Percentiles rank a stretch among this genome's conserved stretches.
Conservation (phyloP, 2,797 vertebrate species). For the Mionectes olivaceus region DNA sequence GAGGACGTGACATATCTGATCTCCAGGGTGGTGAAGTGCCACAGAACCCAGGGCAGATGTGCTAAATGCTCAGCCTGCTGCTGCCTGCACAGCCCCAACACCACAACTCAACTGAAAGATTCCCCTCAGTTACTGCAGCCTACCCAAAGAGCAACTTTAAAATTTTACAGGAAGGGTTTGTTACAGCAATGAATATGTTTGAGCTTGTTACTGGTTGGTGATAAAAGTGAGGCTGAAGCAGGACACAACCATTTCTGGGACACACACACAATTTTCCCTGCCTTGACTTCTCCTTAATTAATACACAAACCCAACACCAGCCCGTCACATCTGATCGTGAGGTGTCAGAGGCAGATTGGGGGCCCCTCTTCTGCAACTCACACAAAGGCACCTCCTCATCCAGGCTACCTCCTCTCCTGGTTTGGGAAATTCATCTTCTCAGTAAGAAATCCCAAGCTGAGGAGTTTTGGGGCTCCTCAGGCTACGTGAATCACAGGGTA, state of each 20-base stretch:
- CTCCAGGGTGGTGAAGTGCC: not conserved
- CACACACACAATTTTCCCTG: not conserved
- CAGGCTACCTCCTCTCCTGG: not conserved
- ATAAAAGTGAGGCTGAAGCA: not conserved
- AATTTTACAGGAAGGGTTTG: not conserved
- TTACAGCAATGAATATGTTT: not conserved
- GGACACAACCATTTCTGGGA: not conserved
- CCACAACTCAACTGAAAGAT: not conserved
- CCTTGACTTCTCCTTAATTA: not conserved
- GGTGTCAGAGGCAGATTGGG: not conserved
- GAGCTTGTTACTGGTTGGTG: not conserved
- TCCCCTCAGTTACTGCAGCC: not conserved
- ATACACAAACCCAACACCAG: not conserved
- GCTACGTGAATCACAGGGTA: not conserved
- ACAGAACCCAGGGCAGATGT: not conserved
- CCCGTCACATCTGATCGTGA: not conserved
- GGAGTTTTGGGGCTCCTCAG: not conserved
- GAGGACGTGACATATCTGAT: not conserved
- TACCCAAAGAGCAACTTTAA: not conserved
- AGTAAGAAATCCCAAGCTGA: not conserved
- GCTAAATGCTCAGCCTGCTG: not conserved
- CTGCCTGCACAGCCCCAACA: not conserved
- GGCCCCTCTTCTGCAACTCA: not conserved
- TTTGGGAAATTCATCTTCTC: not conserved
- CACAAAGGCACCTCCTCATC: not conserved